phyloP scores from a whole-genome alignment of 2,797 vertebrate genomes.

The Anguilla anguilla region DNA sequence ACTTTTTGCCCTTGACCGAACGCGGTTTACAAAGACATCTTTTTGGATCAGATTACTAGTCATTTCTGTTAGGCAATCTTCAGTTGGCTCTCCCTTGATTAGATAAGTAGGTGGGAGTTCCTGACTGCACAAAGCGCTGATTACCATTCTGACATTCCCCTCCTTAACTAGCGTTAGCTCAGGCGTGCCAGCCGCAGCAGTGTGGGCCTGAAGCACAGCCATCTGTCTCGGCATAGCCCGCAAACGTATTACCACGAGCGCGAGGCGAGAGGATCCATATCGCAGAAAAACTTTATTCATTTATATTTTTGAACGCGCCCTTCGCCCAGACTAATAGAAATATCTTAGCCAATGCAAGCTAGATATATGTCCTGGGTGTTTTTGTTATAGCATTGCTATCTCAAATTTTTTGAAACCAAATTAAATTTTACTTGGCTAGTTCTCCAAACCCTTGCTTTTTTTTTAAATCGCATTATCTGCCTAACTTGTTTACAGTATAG shows the following conservation, averaged over 20 bases:
- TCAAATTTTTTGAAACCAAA: too few relatives aligned
- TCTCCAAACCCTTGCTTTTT: too few relatives aligned
- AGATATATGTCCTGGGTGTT: too few relatives aligned
- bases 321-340: too few relatives aligned
- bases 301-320: too few relatives aligned
- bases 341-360: too few relatives aligned
- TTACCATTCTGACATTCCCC: background rate
- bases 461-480: too few relatives aligned
- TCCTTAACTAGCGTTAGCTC: background rate
- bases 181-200: background rate
- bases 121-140: background rate
- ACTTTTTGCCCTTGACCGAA: background rate
- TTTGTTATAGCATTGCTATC: too few relatives aligned
- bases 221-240: background rate
- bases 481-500: background rate
- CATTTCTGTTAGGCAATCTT: background rate
- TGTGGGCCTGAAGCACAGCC: background rate
- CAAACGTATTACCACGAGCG: background rate
- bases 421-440: too few relatives aligned
- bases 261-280: background rate
- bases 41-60: background rate
- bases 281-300: background rate
- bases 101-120: background rate
- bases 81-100: background rate
- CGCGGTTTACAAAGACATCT: background rate